Conservation (phyloP, 2,797 vertebrate genomes). For the Peromyscus attwateri region DNA sequence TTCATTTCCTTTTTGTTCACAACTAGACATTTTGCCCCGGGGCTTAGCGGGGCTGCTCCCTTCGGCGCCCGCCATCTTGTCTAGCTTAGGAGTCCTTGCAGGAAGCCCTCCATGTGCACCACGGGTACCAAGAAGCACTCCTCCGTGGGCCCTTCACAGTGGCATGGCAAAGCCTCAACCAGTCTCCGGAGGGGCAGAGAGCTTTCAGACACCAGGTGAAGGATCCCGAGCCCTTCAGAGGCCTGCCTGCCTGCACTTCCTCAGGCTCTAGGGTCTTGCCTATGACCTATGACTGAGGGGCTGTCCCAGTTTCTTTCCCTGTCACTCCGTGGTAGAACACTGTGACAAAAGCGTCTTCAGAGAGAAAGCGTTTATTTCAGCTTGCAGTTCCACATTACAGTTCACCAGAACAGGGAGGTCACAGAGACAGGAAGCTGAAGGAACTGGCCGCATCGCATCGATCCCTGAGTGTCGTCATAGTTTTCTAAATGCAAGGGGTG, state of each 20-base stretch:
- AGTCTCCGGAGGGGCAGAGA: background rate
- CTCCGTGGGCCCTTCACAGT: background rate
- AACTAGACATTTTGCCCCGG: background rate
- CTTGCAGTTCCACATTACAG: background rate
- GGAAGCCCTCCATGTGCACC: background rate
- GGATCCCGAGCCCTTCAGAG: background rate
- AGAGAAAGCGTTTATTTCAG: background rate
- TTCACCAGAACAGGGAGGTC: background rate
- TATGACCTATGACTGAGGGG: background rate
- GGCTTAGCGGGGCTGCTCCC: background rate
- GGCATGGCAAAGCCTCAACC: background rate
- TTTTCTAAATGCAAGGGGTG: background rate
- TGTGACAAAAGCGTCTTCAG: background rate
- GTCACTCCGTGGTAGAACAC: too few species aligned
- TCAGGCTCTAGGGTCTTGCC: background rate
- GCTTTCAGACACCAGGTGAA: background rate
- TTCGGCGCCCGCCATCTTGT: conserved; percentile 4
- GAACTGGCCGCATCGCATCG: too few species aligned
- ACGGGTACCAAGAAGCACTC: background rate
- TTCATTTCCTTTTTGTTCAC: background rate
- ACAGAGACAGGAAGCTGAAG: background rate
- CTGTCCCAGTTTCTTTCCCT: background rate
- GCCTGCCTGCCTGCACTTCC: background rate
- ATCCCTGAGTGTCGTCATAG: background rate
- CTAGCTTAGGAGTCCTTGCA: conserved; percentile 15